These are phyloP conservation scores for Steinernema scapterisci DNA, from an alignment of 2,888 invertebrate genomes.

Conservation along the genomic window DNA sequence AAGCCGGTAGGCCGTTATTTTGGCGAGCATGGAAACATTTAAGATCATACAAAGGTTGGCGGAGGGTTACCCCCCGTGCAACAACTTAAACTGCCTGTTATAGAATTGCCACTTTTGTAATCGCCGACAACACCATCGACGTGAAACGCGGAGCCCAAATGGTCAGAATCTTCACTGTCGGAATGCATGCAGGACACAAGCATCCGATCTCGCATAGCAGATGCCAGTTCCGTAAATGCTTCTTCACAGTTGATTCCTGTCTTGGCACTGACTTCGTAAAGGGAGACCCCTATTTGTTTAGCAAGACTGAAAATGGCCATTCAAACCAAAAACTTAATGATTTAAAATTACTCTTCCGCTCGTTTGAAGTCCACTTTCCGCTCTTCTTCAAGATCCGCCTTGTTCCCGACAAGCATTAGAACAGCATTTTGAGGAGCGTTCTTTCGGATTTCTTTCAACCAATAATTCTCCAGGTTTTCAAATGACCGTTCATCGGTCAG, in stretches of 20 bases:
- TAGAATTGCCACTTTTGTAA: slow-evolving; percentile 45
- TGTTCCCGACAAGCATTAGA: slow-evolving; percentile 67
- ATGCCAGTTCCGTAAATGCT: slow-evolving; percentile 64
- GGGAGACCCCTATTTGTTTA: slow-evolving; percentile 63
- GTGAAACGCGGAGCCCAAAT: slow-evolving; percentile 66
- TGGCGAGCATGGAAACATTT: neutral
- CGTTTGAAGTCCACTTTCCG: slow-evolving; percentile 64
- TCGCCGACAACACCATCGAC: slow-evolving; percentile 66
- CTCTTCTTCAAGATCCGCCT: slow-evolving; percentile 66
- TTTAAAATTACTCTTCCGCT: slow-evolving; percentile 55
- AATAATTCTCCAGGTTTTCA: slow-evolving; percentile 67
- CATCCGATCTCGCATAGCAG: slow-evolving; percentile 66
- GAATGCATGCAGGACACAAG: slow-evolving; percentile 46
- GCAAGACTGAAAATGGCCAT: slow-evolving; percentile 51
- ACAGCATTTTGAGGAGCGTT: slow-evolving; percentile 68
- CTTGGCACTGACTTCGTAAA: slow-evolving; percentile 68
- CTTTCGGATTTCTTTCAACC: slow-evolving; percentile 64
- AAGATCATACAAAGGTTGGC: slow-evolving; percentile 19
- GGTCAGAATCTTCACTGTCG: slow-evolving; percentile 54
- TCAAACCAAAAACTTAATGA: neutral
- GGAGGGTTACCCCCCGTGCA: slow-evolving; percentile 19
- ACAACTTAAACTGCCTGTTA: slow-evolving; percentile 23
- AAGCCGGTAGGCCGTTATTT: neutral
- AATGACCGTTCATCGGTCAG: slow-evolving; percentile 55
- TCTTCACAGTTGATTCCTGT: slow-evolving; percentile 68